Conservation (phyloP, 2,888 invertebrate species). For the Tipula helvola region DNA sequence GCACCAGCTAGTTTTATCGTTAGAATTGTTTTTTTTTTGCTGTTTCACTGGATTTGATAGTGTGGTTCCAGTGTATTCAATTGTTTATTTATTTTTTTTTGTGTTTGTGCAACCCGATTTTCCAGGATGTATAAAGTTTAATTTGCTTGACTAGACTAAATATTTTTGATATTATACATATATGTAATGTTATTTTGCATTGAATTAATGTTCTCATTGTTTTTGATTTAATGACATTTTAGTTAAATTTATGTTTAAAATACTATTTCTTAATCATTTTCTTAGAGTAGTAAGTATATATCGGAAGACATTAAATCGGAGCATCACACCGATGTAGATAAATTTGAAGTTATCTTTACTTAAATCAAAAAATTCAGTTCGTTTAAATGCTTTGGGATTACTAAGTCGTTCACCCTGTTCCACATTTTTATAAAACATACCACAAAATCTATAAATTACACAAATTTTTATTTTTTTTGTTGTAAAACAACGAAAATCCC, state of each 20-base stretch:
- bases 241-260: too few species aligned
- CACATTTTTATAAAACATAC: background rate
- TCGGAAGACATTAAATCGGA: too few species aligned
- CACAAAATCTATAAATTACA: background rate
- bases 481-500: background rate
- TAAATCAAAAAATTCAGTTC: too few species aligned
- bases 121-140: background rate
- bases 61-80: background rate
- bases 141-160: background rate
- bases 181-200: background rate
- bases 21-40: background rate
- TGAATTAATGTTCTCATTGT: background rate
- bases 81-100: background rate
- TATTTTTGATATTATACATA: background rate
- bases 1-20: background rate
- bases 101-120: background rate
- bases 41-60: background rate
- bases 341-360: too few species aligned
- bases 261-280: background rate
- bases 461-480: background rate
- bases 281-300: too few species aligned
- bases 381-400: background rate
- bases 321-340: too few species aligned
- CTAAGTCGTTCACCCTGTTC: background rate
- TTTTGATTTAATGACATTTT: background rate